phyloP scores from a whole-genome alignment of 2,113 vertebrate genomes.

The Eublepharis macularius region DNA sequence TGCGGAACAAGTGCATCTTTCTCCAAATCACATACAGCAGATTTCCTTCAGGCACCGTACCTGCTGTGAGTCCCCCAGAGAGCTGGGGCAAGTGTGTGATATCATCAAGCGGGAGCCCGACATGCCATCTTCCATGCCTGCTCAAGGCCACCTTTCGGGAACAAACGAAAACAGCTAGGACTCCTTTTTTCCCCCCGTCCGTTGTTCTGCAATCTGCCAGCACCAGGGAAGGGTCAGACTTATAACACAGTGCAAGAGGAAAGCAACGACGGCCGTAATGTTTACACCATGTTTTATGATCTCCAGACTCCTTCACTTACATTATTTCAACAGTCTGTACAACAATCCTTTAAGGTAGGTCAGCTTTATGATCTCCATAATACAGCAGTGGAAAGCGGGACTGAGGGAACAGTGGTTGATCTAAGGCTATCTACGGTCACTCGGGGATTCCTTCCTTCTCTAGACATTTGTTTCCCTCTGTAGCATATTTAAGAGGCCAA shows the following conservation, averaged over 20 bases:
- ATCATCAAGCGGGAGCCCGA: background rate
- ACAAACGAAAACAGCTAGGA: background rate
- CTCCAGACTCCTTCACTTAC: background rate
- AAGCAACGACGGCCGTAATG: background rate
- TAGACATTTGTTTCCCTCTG: background rate
- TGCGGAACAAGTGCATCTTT: constrained; percentile 89
- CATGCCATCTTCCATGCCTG: background rate
- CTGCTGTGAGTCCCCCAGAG: background rate
- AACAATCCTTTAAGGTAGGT: background rate
- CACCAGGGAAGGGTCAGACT: background rate
- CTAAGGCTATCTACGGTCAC: background rate
- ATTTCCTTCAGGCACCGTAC: constrained; percentile 5
- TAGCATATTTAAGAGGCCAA: background rate
- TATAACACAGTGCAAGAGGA: background rate
- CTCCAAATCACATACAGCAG: constrained; percentile 62
- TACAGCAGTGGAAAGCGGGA: no score
- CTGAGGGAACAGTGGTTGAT: background rate
- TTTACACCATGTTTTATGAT: background rate
- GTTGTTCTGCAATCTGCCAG: background rate
- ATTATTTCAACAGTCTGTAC: background rate
- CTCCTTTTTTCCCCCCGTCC: background rate
- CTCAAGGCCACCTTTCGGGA: background rate
- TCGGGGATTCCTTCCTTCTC: background rate
- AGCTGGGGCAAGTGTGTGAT: background rate
- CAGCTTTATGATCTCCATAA: background rate